Conservation (phyloP, 1,140 invertebrate species). For the Drosophila subpulchrella region DNA sequence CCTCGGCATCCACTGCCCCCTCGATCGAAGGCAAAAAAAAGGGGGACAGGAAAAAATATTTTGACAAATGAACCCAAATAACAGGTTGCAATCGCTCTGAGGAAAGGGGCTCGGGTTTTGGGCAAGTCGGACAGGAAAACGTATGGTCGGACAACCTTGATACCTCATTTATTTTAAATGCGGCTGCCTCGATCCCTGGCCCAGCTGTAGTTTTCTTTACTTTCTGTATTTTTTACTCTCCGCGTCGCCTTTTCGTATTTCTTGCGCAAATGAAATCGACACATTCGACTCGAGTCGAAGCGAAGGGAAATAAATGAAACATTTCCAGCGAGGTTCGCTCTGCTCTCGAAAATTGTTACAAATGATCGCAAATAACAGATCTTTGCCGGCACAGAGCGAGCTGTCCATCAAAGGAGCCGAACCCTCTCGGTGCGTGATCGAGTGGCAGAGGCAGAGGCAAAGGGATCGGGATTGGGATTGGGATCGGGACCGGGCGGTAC, state of each 20-base stretch:
- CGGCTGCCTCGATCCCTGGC: constrained; percentile 50
- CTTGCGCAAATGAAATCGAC: constrained; percentile 79
- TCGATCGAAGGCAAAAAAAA: constrained; percentile 52
- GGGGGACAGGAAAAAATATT: constrained; percentile 82
- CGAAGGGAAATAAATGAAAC: constrained; percentile 55
- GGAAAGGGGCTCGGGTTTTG: constrained; percentile 22
- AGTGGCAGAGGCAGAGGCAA: constrained; percentile 28
- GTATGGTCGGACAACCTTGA: constrained; percentile 83
- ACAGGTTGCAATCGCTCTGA: constrained; percentile 83
- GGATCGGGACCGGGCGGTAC: constrained; percentile 7
- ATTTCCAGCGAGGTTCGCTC: constrained; percentile 44
- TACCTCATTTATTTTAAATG: constrained; percentile 84
- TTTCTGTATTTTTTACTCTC: constrained; percentile 25
- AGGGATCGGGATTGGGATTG: constrained; percentile 4
- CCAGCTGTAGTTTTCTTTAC: constrained; percentile 40
- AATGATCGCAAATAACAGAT: constrained; percentile 85
- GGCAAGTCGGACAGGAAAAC: constrained; percentile 68
- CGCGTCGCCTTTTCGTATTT: constrained; percentile 38
- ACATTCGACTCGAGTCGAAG: constrained; percentile 57
- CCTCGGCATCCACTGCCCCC: constrained; percentile 40
- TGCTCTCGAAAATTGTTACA: constrained; percentile 84
- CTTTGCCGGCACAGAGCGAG: constrained; percentile 67
- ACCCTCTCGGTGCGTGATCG: constrained; percentile 55
- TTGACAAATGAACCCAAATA: constrained; percentile 85
- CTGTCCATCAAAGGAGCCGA: constrained; percentile 80